A percentile compares a stretch with the other conserved stretches of the same genome.
Evolutionary conservation across 2,888 invertebrate genomes (phyloP).

Genomic region (Eupeodes luniger): DNA sequence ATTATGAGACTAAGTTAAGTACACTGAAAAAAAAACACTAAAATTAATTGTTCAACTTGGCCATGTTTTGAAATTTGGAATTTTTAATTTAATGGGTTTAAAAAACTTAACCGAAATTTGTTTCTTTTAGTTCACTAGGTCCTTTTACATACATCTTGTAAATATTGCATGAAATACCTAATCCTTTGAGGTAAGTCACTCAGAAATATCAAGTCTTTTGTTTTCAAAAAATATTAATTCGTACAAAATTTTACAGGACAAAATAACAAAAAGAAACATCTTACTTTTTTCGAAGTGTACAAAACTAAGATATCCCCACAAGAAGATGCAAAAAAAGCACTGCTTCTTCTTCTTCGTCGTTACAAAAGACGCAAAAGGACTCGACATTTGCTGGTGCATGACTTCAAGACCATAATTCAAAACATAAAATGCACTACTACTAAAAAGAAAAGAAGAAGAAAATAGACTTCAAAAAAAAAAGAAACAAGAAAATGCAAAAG

Average conservation of each 20-base stretch:
- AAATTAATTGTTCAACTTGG: not conserved
- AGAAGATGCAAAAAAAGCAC: not conserved
- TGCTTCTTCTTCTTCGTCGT: not conserved
- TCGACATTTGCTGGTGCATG: slow-evolving; percentile 43
- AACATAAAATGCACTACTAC: slow-evolving; percentile 52
- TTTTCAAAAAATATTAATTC: no score
- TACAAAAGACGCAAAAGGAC: slow-evolving; percentile 14
- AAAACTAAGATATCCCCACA: not conserved
- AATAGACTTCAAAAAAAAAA: not conserved
- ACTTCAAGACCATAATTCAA: slow-evolving; percentile 63
- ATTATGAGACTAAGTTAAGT: not conserved
- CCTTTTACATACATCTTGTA: no score
- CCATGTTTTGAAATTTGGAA: not conserved
- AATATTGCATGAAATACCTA: no score
- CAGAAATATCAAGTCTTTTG: no score
- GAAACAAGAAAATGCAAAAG: not conserved
- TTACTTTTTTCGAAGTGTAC: not conserved
- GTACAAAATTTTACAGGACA: no score
- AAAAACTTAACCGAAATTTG: no score
- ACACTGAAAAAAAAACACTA: not conserved
- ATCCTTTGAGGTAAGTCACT: no score
- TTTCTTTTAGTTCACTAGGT: no score
- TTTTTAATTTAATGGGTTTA: not conserved
- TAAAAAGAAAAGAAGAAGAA: not conserved
- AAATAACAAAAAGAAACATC: no score